These are phyloP conservation scores for Lampropteryx suffumata DNA, from an alignment of 2,888 invertebrate genomes.

Conservation along the genomic window DNA sequence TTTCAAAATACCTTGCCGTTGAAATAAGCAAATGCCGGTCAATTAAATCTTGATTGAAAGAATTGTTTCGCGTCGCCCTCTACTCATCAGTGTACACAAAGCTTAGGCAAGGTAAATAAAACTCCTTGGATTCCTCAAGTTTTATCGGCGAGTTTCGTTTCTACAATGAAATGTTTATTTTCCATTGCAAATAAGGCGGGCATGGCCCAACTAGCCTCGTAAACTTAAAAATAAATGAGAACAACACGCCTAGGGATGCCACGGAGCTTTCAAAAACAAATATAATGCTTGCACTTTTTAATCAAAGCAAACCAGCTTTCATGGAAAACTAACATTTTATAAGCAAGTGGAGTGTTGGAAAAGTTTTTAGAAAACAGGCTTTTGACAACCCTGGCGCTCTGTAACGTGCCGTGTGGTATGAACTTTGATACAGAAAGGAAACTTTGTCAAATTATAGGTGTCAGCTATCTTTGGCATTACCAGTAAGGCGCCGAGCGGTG, in stretches of 20 bases:
- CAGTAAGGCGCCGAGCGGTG: not conserved
- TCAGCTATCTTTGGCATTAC: slow-evolving; percentile 8
- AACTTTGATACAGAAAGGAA: slow-evolving; percentile 12
- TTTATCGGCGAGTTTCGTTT: slow-evolving; percentile 25
- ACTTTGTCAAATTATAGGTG: slow-evolving; percentile 21
- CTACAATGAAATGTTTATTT: slow-evolving; percentile 29
- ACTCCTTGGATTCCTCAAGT: slow-evolving; percentile 23
- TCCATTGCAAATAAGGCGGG: slow-evolving; percentile 27
- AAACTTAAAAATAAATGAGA: slow-evolving; percentile 28
- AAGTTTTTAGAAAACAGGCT: not conserved
- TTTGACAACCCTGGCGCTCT: not conserved
- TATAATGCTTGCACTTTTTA: not conserved
- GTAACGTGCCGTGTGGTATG: slow-evolving; percentile 9
- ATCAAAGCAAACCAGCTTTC: not conserved
- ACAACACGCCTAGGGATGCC: slow-evolving; percentile 8
- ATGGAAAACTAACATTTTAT: not conserved
- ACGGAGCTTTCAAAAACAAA: not conserved
- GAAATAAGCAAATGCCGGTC: not conserved
- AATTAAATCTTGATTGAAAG: not conserved
- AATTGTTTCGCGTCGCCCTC: not conserved
- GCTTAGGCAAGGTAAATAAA: slow-evolving; percentile 20
- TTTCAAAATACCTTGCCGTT: too few relatives aligned
- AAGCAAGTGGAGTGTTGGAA: not conserved
- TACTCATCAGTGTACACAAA: slow-evolving; percentile 6
- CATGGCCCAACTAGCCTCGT: slow-evolving; percentile 26